Evolutionary conservation across 2,113 vertebrate genomes (phyloP), one percentile per base, ranked within the genome.

Genomic region (Varanus salvator): DNA sequence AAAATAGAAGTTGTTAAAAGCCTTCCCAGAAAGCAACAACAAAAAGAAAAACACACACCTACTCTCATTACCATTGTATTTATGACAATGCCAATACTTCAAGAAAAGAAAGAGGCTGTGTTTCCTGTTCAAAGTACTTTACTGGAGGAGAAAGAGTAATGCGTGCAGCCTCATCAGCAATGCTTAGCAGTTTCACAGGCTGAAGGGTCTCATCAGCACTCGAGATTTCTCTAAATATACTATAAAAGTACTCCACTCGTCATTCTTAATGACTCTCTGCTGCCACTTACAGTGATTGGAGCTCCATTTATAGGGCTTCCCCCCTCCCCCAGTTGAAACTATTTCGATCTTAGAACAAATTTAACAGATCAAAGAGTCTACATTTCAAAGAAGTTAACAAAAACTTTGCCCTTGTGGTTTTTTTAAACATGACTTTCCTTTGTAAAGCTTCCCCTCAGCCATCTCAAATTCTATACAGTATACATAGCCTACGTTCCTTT

Each of bases 251-350:
- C 68, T 92, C 80, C 89, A 89, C 71, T 96, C 94, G 69, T 95
- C 93, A 96, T 94, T 92, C 82, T 87, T 96, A 94, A 95, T 93
- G 92, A 95, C 90, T 89, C 68, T 95, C 76, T 93, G 78, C 91
- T 96, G 86, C 76, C 87, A 88, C 81, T 95, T 95, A 86, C 0
- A 38, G 87, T 94, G 93, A 95, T 74, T 94, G 88, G 92, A 94
- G 69, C 52, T 90, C 91, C 80, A 88, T 93, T 93, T 95, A 82
- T 57, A 80, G 64, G 34, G 50, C 71, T 80, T 75, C 14, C 27
- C 15, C 15, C n/a, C 38, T 85, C 84, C 92, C 95, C 87, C 82
- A 76, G 80, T 89, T 90, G 88, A 96, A 95, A 89, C 9, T 87
- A 11, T 94, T 90, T 94, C 48, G 75, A 71, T 89, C 38, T 93